phyloP scores from a whole-genome alignment of 1,140 invertebrate species.

The Olivierus martensii region DNA sequence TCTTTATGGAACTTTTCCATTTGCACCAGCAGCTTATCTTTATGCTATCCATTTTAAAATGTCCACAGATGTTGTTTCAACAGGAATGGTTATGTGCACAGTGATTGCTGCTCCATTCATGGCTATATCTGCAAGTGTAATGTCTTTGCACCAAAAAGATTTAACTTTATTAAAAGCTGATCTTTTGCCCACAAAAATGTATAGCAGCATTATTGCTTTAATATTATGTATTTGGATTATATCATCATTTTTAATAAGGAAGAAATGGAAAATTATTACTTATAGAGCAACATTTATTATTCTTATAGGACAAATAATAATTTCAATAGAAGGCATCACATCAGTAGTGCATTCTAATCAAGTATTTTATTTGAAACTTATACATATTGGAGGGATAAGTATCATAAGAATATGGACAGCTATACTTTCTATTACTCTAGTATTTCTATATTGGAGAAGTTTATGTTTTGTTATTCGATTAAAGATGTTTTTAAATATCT shows the following conservation, averaged over 20 bases:
- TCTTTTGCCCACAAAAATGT: slow-evolving; percentile 62
- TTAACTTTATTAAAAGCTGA: slow-evolving; percentile 33
- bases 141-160: slow-evolving; percentile 40
- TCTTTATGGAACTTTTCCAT: slow-evolving; percentile 88
- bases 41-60: slow-evolving; percentile 77
- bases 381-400: slow-evolving; percentile 57
- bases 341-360: slow-evolving; percentile 43
- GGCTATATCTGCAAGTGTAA: slow-evolving; percentile 88
- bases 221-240: slow-evolving; percentile 63
- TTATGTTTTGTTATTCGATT: slow-evolving; percentile 52
- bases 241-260: slow-evolving; percentile 53
- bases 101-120: slow-evolving; percentile 86
- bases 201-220: slow-evolving; percentile 61
- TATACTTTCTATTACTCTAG: slow-evolving; percentile 59
- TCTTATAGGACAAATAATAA: slow-evolving; percentile 55
- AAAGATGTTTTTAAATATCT: slow-evolving; percentile 6
- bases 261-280: slow-evolving; percentile 60
- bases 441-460: slow-evolving; percentile 66
- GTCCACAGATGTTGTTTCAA: slow-evolving; percentile 75
- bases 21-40: slow-evolving; percentile 86
- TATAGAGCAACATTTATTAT: slow-evolving; percentile 66
- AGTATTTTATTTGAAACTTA: slow-evolving; percentile 49
- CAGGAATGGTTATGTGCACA: slow-evolving; percentile 82
- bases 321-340: slow-evolving; percentile 46
- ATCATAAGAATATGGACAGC: slow-evolving; percentile 68